phyloP scores from a whole-genome alignment of 2,113 vertebrate species.

The Trematomus loennbergii region DNA sequence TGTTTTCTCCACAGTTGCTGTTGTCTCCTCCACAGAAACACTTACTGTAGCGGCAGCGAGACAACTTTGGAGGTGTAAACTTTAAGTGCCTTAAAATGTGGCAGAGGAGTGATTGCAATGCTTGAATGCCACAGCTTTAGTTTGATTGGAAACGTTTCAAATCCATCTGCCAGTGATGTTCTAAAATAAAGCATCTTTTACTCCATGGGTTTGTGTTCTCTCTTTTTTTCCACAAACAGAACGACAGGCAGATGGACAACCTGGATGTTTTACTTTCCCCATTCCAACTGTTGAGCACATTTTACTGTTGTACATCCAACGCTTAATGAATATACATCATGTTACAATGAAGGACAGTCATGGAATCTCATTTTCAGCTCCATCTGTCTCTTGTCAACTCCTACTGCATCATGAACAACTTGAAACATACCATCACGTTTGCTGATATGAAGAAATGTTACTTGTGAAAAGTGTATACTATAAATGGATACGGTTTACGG shows the following conservation, averaged over 20 bases:
- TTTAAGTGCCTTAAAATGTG: background rate
- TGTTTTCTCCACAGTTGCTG: background rate
- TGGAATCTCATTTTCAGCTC: conserved; percentile 32
- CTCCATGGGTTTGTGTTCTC: background rate
- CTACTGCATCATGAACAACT: conserved; percentile 7
- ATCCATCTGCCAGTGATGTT: background rate
- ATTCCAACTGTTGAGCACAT: conserved; percentile 1
- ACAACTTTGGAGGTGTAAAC: background rate
- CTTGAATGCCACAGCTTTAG: conserved; percentile 3
- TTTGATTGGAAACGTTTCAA: conserved; percentile 19
- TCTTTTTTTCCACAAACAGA: background rate
- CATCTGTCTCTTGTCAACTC: conserved; percentile 35
- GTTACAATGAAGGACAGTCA: conserved; percentile 11
- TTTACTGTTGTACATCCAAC: background rate
- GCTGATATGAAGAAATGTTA: background rate
- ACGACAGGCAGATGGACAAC: background rate
- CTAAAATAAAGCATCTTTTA: background rate
- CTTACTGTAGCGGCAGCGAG: background rate
- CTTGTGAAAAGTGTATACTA: background rate
- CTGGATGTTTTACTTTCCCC: background rate
- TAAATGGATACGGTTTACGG: background rate
- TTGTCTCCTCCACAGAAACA: background rate
- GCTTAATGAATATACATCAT: background rate
- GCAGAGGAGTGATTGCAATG: conserved; percentile 8
- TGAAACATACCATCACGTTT: conserved; percentile 4